Conservation (phyloP, 2,113 vertebrate species). For the Xenopus borealis region DNA sequence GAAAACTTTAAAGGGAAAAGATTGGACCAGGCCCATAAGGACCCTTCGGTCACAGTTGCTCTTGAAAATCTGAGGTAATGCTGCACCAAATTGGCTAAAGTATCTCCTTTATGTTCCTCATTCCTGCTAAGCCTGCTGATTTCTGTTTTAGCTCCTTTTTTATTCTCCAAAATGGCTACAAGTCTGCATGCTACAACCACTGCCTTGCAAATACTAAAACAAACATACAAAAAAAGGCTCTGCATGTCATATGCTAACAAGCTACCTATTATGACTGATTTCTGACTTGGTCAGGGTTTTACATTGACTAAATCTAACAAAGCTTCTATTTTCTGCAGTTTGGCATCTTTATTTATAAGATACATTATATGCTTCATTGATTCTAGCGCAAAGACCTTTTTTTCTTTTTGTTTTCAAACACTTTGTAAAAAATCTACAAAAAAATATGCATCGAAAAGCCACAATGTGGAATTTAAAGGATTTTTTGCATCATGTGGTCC, state of each 20-base stretch:
- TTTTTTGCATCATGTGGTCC: slow-evolving; percentile 56
- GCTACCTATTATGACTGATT: slow-evolving; percentile 91
- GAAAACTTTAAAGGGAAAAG: slow-evolving; percentile 94
- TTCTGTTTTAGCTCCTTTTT: slow-evolving; percentile 67
- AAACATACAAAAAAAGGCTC: slow-evolving; percentile 60
- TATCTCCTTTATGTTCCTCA: slow-evolving; percentile 69
- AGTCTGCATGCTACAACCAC: slow-evolving; percentile 90
- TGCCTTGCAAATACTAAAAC: slow-evolving; percentile 63
- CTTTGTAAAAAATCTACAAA: slow-evolving; percentile 52
- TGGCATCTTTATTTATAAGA: slow-evolving; percentile 76
- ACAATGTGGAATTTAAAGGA: slow-evolving; percentile 64
- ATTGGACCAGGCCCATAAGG: slow-evolving; percentile 87
- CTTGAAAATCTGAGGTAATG: slow-evolving; percentile 99
- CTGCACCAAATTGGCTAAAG: slow-evolving; percentile 88
- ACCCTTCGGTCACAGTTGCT: slow-evolving; percentile 91
- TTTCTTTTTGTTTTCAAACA: slow-evolving; percentile 46
- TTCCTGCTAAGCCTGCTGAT: slow-evolving; percentile 66
- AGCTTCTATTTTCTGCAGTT: slow-evolving; percentile 88
- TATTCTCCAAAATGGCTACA: slow-evolving; percentile 61
- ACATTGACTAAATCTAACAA: slow-evolving; percentile 70
- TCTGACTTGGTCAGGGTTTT: slow-evolving; percentile 90
- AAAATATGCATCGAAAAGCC: slow-evolving; percentile 64
- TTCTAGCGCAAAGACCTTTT: slow-evolving; percentile 60
- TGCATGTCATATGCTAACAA: slow-evolving; percentile 94
- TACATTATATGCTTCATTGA: slow-evolving; percentile 59